phyloP scores from a whole-genome alignment of 2,888 invertebrate species.

The Cantharis lateralis region DNA sequence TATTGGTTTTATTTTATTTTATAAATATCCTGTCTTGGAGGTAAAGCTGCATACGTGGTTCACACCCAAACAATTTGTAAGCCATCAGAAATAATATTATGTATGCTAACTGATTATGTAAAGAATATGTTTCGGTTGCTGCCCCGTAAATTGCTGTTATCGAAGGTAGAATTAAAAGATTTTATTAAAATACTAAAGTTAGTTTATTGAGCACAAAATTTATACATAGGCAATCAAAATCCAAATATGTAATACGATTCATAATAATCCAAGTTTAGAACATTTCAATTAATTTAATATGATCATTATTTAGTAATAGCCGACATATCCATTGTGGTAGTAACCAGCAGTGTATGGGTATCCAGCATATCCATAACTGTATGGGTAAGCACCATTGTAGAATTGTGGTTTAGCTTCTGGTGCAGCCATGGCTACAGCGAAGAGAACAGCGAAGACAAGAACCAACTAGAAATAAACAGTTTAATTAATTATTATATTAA shows the following conservation, averaged over 20 bases:
- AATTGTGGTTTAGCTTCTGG: conserved; percentile 23
- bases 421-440: conserved; percentile 27
- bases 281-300: not conserved
- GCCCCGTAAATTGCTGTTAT: no score
- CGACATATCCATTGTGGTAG: not conserved
- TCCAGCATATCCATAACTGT: conserved; percentile 5
- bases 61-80: no score
- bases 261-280: not conserved
- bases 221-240: not conserved
- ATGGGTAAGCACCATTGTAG: not conserved
- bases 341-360: conserved; percentile 5
- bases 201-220: not conserved
- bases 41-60: no score
- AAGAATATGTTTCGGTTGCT: no score
- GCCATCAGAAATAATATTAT: no score
- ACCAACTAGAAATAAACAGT: conserved; percentile 22
- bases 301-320: not conserved
- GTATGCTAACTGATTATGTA: no score
- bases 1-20: no score
- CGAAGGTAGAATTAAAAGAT: no score
- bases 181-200: not conserved
- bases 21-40: no score
- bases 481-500: not conserved
- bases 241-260: not conserved
- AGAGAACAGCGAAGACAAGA: conserved; percentile 24